Percentiles rank a stretch among this genome's conserved stretches.
phyloP scores from a whole-genome alignment of 2,888 invertebrate species.

The Criorhina ranunculi region DNA sequence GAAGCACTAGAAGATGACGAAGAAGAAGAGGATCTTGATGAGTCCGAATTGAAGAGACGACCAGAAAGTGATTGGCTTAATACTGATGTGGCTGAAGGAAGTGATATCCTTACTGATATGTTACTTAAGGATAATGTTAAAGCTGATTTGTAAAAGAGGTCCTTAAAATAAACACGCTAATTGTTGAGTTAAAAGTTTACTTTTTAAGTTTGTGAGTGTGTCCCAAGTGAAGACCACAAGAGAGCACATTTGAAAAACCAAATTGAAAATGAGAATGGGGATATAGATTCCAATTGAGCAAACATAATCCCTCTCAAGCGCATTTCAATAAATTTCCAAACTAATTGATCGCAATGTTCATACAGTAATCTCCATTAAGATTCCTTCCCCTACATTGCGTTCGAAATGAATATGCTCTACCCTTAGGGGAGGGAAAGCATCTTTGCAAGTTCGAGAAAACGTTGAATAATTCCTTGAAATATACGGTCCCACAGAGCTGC shows the following conservation, averaged over 20 bases:
- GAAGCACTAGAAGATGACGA: constrained; percentile 68
- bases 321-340: constrained; percentile 21
- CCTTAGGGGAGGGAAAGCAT: not conserved
- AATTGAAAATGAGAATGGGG: too few relatives aligned
- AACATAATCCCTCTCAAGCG: not conserved
- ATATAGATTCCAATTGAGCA: too few relatives aligned
- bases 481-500: constrained; percentile 3
- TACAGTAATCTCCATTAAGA: not conserved
- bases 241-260: too few relatives aligned
- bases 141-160: constrained; percentile 6
- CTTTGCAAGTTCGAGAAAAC: not conserved
- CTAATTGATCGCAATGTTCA: constrained; percentile 24
- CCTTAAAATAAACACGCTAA: not conserved
- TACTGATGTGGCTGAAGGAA: constrained; percentile 25
- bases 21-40: constrained; percentile 53
- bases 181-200: not conserved
- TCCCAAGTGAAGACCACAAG: too few relatives aligned
- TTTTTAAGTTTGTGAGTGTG: too few relatives aligned
- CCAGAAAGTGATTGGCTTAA: constrained; percentile 74
- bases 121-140: constrained; percentile 35
- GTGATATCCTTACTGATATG: constrained; percentile 54
- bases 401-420: not conserved
- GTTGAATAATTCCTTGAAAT: constrained; percentile 3
- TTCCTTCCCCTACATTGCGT: not conserved
- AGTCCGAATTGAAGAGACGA: constrained; percentile 1